Conservation (phyloP, 2,888 invertebrate genomes). For the Drosophila bunnanda region DNA sequence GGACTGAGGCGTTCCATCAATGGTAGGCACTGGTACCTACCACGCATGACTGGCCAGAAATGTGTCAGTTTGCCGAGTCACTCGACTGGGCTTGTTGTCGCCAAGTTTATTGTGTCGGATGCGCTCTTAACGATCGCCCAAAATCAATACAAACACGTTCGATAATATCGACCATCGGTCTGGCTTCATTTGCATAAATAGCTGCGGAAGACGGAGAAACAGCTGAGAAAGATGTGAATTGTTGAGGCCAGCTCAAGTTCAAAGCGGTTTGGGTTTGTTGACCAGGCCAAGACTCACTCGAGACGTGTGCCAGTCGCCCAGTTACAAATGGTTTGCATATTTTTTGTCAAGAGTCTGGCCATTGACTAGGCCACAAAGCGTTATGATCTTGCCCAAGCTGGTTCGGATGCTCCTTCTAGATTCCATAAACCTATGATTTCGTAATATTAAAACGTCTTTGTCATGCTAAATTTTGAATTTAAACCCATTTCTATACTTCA, state of each 20-base stretch:
- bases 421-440: not conserved
- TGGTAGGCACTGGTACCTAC: slow-evolving; percentile 22
- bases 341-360: slow-evolving; percentile 2
- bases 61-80: slow-evolving; percentile 26
- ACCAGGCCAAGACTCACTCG: slow-evolving; percentile 45
- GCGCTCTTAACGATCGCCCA: slow-evolving; percentile 52
- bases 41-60: slow-evolving; percentile 41
- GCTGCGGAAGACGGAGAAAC: slow-evolving; percentile 12
- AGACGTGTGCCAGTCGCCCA: slow-evolving; percentile 37
- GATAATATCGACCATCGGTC: slow-evolving; percentile 42
- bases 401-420: not conserved
- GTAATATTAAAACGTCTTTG: not conserved
- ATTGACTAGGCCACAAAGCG: not conserved
- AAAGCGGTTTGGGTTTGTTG: slow-evolving; percentile 53
- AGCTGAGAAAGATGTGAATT: slow-evolving; percentile 6
- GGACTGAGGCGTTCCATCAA: slow-evolving; percentile 14
- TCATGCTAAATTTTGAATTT: not conserved
- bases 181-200: slow-evolving; percentile 50
- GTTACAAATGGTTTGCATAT: slow-evolving; percentile 6
- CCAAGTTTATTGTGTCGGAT: slow-evolving; percentile 22
- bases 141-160: slow-evolving; percentile 58
- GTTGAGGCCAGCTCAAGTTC: slow-evolving; percentile 59
- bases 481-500: not conserved
- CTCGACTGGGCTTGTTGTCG: slow-evolving; percentile 9
- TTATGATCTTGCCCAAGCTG: not conserved